Evolutionary conservation across 2,113 vertebrate species (phyloP).

Genomic region (Grantiella picta): DNA sequence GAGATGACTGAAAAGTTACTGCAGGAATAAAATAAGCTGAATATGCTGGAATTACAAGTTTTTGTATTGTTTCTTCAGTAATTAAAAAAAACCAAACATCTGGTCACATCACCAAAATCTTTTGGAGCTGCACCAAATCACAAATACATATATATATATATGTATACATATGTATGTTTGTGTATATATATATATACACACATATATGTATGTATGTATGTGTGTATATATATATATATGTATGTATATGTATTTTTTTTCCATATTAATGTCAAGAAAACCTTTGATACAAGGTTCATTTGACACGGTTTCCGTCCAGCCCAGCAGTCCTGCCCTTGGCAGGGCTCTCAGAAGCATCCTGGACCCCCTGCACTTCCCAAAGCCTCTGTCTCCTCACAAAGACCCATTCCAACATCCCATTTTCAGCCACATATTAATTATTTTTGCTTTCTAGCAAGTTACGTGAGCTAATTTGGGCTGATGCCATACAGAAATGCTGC

Average conservation of each 20-base stretch:
- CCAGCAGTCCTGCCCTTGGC: background rate
- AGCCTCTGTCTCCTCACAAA: background rate
- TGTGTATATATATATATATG: too few species aligned
- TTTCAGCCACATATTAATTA: conserved; percentile 5
- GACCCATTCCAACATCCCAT: background rate
- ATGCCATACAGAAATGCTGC: background rate
- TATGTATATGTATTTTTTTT: too few species aligned
- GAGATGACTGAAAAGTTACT: background rate
- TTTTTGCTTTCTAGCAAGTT: conserved; percentile 46
- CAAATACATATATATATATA: background rate
- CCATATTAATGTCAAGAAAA: background rate
- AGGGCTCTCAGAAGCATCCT: background rate
- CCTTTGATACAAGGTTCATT: background rate
- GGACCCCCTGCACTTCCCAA: background rate
- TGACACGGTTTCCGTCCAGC: background rate
- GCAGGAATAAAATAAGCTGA: background rate
- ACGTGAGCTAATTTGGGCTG: conserved; percentile 15
- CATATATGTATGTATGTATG: too few species aligned
- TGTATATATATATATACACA: too few species aligned
- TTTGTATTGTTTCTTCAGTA: background rate
- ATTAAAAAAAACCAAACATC: background rate
- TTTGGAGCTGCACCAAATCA: background rate
- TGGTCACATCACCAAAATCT: background rate
- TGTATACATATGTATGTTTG: too few species aligned
- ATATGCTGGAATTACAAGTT: background rate